Evolutionary conservation across 23 tunicate species (phyloP), one percentile per base, ranked within the genome.

Genomic region (Ascidia mentula): DNA sequence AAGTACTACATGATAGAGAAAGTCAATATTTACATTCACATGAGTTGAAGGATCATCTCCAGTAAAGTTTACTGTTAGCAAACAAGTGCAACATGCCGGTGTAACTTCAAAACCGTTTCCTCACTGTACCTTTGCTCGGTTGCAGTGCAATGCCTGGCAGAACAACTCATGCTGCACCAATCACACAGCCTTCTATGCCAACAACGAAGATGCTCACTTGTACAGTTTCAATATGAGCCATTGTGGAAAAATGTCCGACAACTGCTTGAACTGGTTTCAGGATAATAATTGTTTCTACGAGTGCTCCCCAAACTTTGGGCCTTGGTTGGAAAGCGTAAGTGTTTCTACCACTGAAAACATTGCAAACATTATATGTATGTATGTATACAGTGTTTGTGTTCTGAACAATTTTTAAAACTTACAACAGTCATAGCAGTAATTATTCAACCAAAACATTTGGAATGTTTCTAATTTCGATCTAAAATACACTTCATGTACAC

Each of bases 271-370:
- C 5, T 39, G 82, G 59, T 91, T 91, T 78, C 8, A n/a, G 0
- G 31, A 24, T 38, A 86, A 76, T 59, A 75, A 73, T 35, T 91
- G 97, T 75, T 91, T 91, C 46, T 91, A 91, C 82, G 97, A 91
- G 42, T 91, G 97, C 46, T 86, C 97, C 9, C 91, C 97, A 0
- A 91, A 91, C 42, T 40, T 86, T 59, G 88, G 91, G 12, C 97
- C 97, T 9, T 91, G 97, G 97, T 5, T 90, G 9, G 1, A 45
- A 46, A 5, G 60, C 74, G 90, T 86, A 73, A 70, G 42, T n/a
- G n/a, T n/a, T n/a, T n/a, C n/a, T n/a, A n/a, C n/a, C n/a, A n/a
- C n/a, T n/a, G n/a, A n/a, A n/a, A n/a, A n/a, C n/a, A n/a, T n/a
- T n/a, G n/a, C n/a, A n/a, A 45, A 45, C 17, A 45, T 45, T 69